Conservation (phyloP, 1,140 invertebrate species). For the Metopolophium dirhodum region DNA sequence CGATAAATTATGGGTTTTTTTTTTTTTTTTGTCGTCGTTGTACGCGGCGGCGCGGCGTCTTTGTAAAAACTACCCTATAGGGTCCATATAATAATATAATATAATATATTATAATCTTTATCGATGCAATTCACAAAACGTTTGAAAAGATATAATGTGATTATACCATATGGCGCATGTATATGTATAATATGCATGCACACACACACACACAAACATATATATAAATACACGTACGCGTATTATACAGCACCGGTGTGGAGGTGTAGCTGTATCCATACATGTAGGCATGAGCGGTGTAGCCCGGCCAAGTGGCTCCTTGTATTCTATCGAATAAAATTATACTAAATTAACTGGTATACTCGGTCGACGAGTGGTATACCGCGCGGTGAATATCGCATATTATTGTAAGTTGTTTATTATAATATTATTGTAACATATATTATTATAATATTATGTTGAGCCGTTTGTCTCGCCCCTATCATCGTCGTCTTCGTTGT, state of each 20-base stretch:
- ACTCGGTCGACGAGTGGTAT: not conserved
- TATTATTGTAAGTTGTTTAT: not conserved
- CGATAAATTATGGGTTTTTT: not conserved
- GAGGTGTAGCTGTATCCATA: not conserved
- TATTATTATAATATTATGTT: too few relatives aligned
- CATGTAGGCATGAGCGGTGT: not conserved
- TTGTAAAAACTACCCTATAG: not conserved
- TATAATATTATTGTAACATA: not conserved
- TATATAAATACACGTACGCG: too few relatives aligned
- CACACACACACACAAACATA: not conserved
- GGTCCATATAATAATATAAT: not conserved
- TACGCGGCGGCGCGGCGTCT: not conserved
- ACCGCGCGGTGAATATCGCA: not conserved
- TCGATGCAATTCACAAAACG: constrained; percentile 13
- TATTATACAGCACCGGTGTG: not conserved
- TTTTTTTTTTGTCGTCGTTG: not conserved
- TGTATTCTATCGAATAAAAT: not conserved
- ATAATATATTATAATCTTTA: constrained; percentile 9
- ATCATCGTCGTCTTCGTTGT: not conserved
- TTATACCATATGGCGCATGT: constrained; percentile 3
- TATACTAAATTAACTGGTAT: not conserved
- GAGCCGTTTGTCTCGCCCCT: not conserved
- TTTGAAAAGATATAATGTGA: constrained; percentile 4
- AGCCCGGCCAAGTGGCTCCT: not conserved
- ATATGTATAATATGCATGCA: not conserved